Evolutionary conservation across 2,888 invertebrate species (phyloP).

Genomic region (Electrophaes corylata): DNA sequence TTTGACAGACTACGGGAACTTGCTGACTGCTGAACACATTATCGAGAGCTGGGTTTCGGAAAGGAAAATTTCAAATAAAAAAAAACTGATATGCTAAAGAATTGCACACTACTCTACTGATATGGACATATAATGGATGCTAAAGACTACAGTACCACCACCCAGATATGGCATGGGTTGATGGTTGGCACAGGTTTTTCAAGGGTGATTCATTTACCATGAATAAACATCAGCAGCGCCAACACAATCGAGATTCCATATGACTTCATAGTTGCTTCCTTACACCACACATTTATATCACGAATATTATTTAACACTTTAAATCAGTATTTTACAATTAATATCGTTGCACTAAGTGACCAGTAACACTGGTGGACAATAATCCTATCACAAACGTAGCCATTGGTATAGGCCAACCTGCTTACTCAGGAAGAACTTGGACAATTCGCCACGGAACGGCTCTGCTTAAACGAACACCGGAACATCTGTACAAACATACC

Average conservation of each 20-base stretch:
- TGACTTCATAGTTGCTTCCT: constrained; percentile 49
- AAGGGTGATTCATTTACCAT: constrained; percentile 55
- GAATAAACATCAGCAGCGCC: constrained; percentile 43
- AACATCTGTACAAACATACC: constrained; percentile 65
- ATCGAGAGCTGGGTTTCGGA: too few relatives aligned
- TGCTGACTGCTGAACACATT: too few relatives aligned
- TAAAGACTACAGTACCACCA: neutral
- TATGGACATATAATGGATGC: too few relatives aligned
- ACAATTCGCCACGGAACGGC: constrained; percentile 46
- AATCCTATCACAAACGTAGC: constrained; percentile 17
- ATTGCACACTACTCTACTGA: too few relatives aligned
- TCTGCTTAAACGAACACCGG: constrained; percentile 38
- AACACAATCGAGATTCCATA: constrained; percentile 50
- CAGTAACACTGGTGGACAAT: constrained; percentile 12
- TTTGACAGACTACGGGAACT: too few relatives aligned
- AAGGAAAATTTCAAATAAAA: too few relatives aligned
- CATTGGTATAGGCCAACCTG: constrained; percentile 6
- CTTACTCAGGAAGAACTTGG: constrained; percentile 19
- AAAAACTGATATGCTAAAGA: too few relatives aligned
- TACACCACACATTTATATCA: constrained; percentile 2
- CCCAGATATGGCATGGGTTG: neutral
- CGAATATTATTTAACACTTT: neutral
- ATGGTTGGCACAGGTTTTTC: constrained; percentile 7
- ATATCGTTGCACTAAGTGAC: constrained; percentile 1
- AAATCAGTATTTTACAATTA: neutral